These are phyloP conservation scores for Danio albolineatus DNA, from an alignment of 2,797 vertebrate species.

Conservation along the genomic window DNA sequence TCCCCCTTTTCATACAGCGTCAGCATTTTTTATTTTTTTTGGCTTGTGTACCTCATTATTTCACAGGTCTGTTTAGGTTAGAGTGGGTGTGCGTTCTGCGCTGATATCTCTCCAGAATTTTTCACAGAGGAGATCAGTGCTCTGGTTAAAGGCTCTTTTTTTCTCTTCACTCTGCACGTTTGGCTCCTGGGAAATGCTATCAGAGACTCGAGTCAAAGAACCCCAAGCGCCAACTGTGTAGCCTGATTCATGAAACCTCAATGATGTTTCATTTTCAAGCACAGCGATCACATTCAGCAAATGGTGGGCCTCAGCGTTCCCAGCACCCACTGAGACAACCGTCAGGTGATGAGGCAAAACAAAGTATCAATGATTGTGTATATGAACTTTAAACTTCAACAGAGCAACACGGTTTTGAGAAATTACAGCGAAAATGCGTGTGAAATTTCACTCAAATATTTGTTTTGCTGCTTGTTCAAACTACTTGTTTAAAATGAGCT, in stretches of 20 bases:
- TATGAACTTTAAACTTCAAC: constrained; percentile 1
- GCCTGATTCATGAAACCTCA: constrained; percentile 38
- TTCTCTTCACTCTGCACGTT: constrained; percentile 19
- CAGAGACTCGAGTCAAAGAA: constrained; percentile 27
- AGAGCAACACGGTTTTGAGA: not conserved
- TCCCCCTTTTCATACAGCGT: constrained; percentile 10
- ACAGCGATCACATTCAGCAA: constrained; percentile 48
- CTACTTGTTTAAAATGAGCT: no score
- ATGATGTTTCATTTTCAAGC: constrained; percentile 27
- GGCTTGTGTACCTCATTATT: constrained; percentile 53
- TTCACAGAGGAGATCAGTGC: constrained; percentile 42
- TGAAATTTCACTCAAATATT: not conserved
- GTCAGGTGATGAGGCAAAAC: constrained; percentile 7
- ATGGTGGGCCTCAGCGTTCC: constrained; percentile 42
- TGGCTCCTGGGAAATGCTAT: constrained; percentile 39
- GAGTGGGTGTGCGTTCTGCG: constrained; percentile 53
- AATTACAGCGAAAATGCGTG: not conserved
- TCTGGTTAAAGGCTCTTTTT: constrained; percentile 27
- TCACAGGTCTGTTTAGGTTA: constrained; percentile 71
- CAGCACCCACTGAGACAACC: constrained; percentile 21
- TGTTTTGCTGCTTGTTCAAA: no score
- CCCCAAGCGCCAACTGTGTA: constrained; percentile 14
- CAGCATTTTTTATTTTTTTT: not conserved
- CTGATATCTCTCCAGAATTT: constrained; percentile 58
- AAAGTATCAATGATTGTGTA: constrained; percentile 33